Conservation (phyloP, 2,113 vertebrate genomes). For the Urocynchramus pylzowi region DNA sequence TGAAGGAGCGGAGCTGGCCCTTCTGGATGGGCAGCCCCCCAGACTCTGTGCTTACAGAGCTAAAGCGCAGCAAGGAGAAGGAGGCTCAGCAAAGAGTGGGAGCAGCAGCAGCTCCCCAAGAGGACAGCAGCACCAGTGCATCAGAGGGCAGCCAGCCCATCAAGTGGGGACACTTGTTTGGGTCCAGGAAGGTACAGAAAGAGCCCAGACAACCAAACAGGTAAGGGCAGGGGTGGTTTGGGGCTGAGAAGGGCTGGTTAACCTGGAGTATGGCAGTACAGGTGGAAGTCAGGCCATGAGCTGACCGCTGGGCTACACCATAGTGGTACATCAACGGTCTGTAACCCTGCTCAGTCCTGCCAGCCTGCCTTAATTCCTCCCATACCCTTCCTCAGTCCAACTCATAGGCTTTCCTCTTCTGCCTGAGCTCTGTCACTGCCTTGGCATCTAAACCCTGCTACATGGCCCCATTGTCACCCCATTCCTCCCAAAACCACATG, state of each 20-base stretch:
- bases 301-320: accelerated
- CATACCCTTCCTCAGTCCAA: not conserved
- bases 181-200: conserved; percentile 67
- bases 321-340: not conserved
- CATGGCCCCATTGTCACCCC: not conserved
- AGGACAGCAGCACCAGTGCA: not conserved
- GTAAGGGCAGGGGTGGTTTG: conserved; percentile 44
- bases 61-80: conserved; percentile 76
- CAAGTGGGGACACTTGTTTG: conserved; percentile 77
- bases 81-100: conserved; percentile 22
- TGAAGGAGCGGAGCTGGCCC: conserved; percentile 69
- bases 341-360: not conserved
- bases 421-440: not conserved
- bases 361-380: not conserved
- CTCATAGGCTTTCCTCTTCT: not conserved
- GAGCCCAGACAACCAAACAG: conserved; percentile 74
- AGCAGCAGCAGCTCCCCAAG: not conserved
- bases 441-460: not conserved
- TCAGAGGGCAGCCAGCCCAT: not conserved
- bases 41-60: conserved; percentile 83
- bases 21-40: conserved; percentile 97
- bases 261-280: not conserved
- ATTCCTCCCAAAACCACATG: not conserved
- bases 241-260: not conserved
- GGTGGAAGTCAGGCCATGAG: not conserved